A percentile compares a stretch with the other conserved stretches of the same genome.
These are phyloP conservation scores for Diacarnus erythraeanus DNA, from an alignment of 37 sponge, comb jelly and placozoan species.

Conservation along the genomic window DNA sequence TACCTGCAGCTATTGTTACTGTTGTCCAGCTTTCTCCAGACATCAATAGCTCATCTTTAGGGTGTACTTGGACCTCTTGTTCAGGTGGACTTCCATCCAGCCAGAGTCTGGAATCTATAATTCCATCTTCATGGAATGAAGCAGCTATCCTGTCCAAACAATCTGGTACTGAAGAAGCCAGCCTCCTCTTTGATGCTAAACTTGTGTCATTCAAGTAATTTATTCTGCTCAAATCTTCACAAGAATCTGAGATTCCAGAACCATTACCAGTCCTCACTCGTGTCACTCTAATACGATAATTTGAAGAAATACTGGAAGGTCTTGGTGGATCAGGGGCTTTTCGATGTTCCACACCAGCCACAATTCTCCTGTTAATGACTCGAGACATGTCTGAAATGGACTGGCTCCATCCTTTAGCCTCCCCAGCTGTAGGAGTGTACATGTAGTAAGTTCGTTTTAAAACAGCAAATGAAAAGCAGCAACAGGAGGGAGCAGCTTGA, in stretches of 20 bases:
- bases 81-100: constrained; percentile 26
- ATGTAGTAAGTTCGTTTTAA: constrained; percentile 62
- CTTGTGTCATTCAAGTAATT: not conserved
- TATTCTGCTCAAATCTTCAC: not conserved
- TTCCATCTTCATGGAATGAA: not conserved
- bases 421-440: constrained; percentile 52
- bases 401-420: constrained; percentile 45
- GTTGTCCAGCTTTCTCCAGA: too few relatives aligned
- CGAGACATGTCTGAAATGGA: constrained; percentile 21
- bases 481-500: constrained; percentile 21
- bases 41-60: too few relatives aligned
- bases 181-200: not conserved
- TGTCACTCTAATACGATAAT: not conserved
- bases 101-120: not conserved
- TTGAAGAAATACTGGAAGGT: not conserved
- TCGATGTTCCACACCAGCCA: constrained; percentile 18
- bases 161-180: constrained; percentile 11
- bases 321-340: constrained; percentile 18
- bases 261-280: not conserved
- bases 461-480: constrained; percentile 59
- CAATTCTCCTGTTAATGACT: constrained; percentile 35
- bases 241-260: not conserved
- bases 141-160: not conserved
- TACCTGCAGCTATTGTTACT: too few relatives aligned
- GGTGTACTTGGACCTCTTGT: too few relatives aligned